These are phyloP conservation scores for Chaunax sp. DNA, from an alignment of 2,797 vertebrate genomes.

Conservation along the genomic window DNA sequence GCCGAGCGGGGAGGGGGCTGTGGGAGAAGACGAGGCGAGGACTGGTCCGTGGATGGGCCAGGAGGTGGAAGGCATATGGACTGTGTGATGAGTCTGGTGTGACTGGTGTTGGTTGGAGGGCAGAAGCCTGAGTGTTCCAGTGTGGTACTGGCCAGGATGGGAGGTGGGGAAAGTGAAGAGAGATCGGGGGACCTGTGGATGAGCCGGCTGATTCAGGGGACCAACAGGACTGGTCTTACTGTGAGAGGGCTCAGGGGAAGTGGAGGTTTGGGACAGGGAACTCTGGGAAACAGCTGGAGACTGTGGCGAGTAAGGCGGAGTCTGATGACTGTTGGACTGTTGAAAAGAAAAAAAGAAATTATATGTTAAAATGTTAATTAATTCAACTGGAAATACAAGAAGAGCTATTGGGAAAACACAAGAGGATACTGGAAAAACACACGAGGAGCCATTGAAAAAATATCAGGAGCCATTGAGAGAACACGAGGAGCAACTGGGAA, in stretches of 20 bases:
- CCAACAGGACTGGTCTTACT: slow-evolving; percentile 76
- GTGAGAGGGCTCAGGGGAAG: slow-evolving; percentile 89
- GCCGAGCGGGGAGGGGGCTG: slow-evolving; percentile 81
- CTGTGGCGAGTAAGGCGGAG: slow-evolving; percentile 94
- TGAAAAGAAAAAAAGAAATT: slow-evolving; percentile 11
- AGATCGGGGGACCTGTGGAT: slow-evolving; percentile 88
- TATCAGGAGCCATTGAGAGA: too few relatives aligned
- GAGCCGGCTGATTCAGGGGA: slow-evolving; percentile 65
- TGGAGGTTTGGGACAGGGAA: slow-evolving; percentile 83
- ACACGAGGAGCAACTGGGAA: too few relatives aligned
- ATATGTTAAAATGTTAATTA: not conserved
- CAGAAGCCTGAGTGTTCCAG: slow-evolving; percentile 85
- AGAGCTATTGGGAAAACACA: too few relatives aligned
- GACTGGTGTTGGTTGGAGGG: slow-evolving; percentile 88
- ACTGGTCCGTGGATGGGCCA: slow-evolving; percentile 95
- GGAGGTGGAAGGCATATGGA: slow-evolving; percentile 85
- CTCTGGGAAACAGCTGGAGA: slow-evolving; percentile 86
- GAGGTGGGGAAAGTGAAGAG: slow-evolving; percentile 91
- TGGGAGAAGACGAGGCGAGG: slow-evolving; percentile 84
- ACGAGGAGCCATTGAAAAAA: too few relatives aligned
- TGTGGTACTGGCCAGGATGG: slow-evolving; percentile 90
- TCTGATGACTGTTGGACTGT: slow-evolving; percentile 93
- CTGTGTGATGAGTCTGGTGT: slow-evolving; percentile 74
- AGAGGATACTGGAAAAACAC: too few relatives aligned
- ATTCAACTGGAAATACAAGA: too few relatives aligned